Conservation (phyloP, 2,888 invertebrate genomes). For the Drosophila kokeensis region DNA sequence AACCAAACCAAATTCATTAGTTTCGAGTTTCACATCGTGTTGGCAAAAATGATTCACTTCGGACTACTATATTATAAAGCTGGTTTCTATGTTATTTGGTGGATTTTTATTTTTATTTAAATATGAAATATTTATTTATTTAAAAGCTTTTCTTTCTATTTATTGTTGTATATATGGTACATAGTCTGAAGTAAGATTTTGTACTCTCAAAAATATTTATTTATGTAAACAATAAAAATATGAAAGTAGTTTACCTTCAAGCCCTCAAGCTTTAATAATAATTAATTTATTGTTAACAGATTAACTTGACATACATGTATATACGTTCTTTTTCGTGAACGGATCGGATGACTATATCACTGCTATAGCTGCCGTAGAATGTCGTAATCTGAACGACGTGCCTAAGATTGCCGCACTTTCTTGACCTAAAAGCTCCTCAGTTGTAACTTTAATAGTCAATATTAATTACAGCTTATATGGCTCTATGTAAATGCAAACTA, state of each 20-base stretch:
- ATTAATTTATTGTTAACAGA: not conserved
- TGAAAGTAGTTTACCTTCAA: not conserved
- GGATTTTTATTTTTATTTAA: not conserved
- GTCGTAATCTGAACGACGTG: not conserved
- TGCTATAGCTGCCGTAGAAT: not conserved
- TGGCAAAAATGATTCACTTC: not conserved
- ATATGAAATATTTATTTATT: not conserved
- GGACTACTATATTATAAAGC: not conserved
- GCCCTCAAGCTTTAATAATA: not conserved
- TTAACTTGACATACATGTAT: not conserved
- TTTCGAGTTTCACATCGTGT: not conserved
- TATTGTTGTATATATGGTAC: not conserved
- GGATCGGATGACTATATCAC: not conserved
- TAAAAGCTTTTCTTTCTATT: not conserved
- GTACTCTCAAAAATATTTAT: not conserved
- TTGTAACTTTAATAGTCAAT: not conserved
- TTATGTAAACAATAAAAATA: not conserved
- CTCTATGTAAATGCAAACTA: not conserved
- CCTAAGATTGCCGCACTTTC: not conserved
- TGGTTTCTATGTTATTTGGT: not conserved
- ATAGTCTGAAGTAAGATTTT: not conserved
- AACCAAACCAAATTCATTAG: not conserved
- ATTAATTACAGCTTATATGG: not conserved
- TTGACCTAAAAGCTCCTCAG: not conserved
- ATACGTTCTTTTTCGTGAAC: not conserved